Base-by-base conservation (phyloP, 2,797 vertebrate species). In the Brotula barbata region DNA sequence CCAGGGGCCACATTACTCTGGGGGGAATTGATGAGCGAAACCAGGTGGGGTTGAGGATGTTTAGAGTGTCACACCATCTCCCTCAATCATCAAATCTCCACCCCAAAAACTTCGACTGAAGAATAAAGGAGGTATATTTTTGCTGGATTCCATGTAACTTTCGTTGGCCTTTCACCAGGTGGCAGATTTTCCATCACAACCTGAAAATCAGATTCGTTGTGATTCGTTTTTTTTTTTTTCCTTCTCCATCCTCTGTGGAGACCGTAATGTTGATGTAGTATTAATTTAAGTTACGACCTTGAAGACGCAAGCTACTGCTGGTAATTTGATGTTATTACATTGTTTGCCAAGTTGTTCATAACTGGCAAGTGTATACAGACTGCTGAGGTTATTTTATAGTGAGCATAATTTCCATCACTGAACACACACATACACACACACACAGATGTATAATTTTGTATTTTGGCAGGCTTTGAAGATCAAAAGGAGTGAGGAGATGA, bases 1-100 rank as follows among this genome's bases (percentile, higher is more conserved):
- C 74, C 82, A 87, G 79, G 83, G 89, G 87, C 83, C 89, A 88
- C 83, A 82, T 88, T 85, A 71, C 78, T 83, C 77, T 58, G 68
- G 82, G 76, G 82, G 80, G 69, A 64, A 79, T 70, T 75, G 87
- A 89, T 85, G 88, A 87, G 83, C 57, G 71, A 85, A 82, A 80
- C 79, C 74, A 82, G 85, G 73, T 69, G 75, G 74, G 68, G 49
- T 20, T 13, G 50, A 25, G 42, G 57, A 74, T 70, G 62, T 79
- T 83, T 58, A 52, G 71, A 68, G 40, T 64, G 59, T 75, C 40
- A 48, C 60, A 49, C 66, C 9, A 59, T 60, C 56, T 66, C 48
- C 75, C 66, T 71, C 60, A 77, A 81, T 83, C 65, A 56, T 60
- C 45, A 58, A 41, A 50, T 17, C 31, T 11, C 36, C 28, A 31